A percentile compares a stretch with the other conserved stretches of the same genome.
These are phyloP conservation scores for Trissolcus basalis DNA, from an alignment of 1,140 invertebrate species.

Conservation along the genomic window DNA sequence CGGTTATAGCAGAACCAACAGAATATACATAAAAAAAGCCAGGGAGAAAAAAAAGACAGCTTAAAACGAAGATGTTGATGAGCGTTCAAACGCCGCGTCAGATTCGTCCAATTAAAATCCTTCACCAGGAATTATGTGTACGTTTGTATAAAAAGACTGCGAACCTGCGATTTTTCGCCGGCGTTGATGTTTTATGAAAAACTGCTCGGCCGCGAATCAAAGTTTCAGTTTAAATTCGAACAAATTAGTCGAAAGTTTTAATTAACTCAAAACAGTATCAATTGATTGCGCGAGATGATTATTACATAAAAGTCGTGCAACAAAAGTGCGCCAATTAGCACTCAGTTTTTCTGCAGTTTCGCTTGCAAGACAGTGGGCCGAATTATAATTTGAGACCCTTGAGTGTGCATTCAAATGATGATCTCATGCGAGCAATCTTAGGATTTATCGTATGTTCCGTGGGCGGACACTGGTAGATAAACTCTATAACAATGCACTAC, in stretches of 20 bases:
- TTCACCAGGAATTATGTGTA: background rate
- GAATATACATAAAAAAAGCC: no score
- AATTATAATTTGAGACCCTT: slow-evolving; percentile 22
- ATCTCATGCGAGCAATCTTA: slow-evolving; percentile 42
- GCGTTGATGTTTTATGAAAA: no score
- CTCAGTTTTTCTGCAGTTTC: slow-evolving; percentile 13
- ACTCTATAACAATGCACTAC: slow-evolving; percentile 20
- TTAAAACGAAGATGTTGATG: no score
- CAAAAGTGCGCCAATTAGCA: slow-evolving; percentile 26
- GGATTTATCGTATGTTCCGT: slow-evolving; percentile 27
- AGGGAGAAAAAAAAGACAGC: no score
- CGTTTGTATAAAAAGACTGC: background rate
- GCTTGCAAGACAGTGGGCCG: background rate
- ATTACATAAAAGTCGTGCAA: slow-evolving; percentile 6
- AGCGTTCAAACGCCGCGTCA: background rate
- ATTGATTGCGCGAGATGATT: slow-evolving; percentile 18
- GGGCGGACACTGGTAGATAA: slow-evolving; percentile 15
- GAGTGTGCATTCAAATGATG: slow-evolving; percentile 36
- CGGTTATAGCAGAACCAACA: no score
- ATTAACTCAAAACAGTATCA: slow-evolving; percentile 34
- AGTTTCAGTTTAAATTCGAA: slow-evolving; percentile 12
- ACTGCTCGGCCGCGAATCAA: slow-evolving; percentile 1
- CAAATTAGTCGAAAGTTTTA: slow-evolving; percentile 34
- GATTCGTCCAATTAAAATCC: slow-evolving; percentile 1
- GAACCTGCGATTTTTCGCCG: background rate